Evolutionary conservation across 1,140 invertebrate genomes (phyloP), one percentile per base, ranked within the genome.

Genomic region (Pseudomyrmex flavicornis): DNA sequence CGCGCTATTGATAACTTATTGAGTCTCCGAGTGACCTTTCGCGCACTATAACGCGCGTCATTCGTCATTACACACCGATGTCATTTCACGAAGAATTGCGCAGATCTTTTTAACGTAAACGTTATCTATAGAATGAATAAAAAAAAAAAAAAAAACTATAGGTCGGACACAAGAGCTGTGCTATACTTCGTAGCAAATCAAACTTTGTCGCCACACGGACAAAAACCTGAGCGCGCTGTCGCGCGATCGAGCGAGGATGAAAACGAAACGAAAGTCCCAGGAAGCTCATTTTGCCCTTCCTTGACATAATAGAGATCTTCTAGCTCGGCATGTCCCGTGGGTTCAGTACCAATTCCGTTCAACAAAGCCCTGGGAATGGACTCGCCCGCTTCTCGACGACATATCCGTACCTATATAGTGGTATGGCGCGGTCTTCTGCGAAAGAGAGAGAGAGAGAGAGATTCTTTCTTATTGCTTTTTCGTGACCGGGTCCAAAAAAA

Each of bases 241-340:
- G 77, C 83, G 15, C 59, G 85, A 87, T 88, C 82, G 59, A 68
- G 77, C 20, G 63, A 65, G 65, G 20, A 90, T 84, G 77, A 88
- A 35, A 35, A 85, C 83, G 66, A 88, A 85, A 82, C 54, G 77
- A 89, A 90, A 90, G 85, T 89, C 85, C 79, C 80, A 87, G 62
- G 85, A 90, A 90, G 90, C 90, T 90, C 88, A 91, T 90, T 91
- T 87, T 62, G 87, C 83, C 76, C 75, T 85, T 83, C 75, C 85
- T 65, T 83, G 83, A 90, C 88, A 89, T 91, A 91, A 90, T 91
- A 90, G 83, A 89, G 90, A 91, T 89, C 84, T 88, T 90, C 85
- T 87, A 84, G 79, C 76, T 86, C 66, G 74, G 87, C 70, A 20
- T 86, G 65, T 90, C 90, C 90, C 90, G 82, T 75, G 90, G 87